Percentiles rank a stretch among this genome's conserved stretches.
Evolutionary conservation across 2,888 invertebrate species (phyloP).

Genomic region (Iselma pallidipennis): DNA sequence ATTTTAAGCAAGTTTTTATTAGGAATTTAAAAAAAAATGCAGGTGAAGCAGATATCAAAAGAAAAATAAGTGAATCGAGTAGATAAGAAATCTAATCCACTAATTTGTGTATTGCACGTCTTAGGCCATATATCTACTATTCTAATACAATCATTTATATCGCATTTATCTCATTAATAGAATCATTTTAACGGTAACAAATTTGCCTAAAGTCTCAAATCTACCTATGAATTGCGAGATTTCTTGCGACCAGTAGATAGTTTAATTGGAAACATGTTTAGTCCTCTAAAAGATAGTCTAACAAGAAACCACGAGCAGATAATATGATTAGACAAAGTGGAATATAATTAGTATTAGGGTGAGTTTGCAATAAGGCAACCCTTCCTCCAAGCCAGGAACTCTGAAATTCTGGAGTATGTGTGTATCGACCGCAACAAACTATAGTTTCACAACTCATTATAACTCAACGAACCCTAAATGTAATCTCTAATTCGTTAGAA

Average conservation of each 20-base stretch:
- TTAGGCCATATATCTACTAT: neutral
- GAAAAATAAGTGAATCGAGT: neutral
- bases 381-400: slow-evolving; percentile 34
- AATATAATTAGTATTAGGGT: slow-evolving; percentile 42
- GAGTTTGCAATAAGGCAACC: slow-evolving; percentile 39
- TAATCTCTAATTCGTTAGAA: slow-evolving; percentile 17
- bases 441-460: slow-evolving; percentile 32
- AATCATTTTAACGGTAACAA: too few species aligned
- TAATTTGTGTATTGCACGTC: neutral
- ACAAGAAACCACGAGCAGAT: slow-evolving; percentile 35
- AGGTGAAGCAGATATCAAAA: neutral
- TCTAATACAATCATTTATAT: too few species aligned
- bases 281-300: slow-evolving; percentile 13
- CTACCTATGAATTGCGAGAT: too few species aligned
- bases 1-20: slow-evolving; percentile 4
- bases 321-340: slow-evolving; percentile 45
- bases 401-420: slow-evolving; percentile 32
- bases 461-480: slow-evolving; percentile 29
- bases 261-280: slow-evolving; percentile 18
- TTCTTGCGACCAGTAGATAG: slow-evolving; percentile 9
- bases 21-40: neutral
- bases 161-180: too few species aligned
- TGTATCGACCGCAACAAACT: slow-evolving; percentile 33
- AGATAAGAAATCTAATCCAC: neutral
- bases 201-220: neutral